A percentile compares a stretch with the other conserved stretches of the same genome.
Conservation (phyloP, 1,140 invertebrate genomes). For the Eueides isabella region DNA sequence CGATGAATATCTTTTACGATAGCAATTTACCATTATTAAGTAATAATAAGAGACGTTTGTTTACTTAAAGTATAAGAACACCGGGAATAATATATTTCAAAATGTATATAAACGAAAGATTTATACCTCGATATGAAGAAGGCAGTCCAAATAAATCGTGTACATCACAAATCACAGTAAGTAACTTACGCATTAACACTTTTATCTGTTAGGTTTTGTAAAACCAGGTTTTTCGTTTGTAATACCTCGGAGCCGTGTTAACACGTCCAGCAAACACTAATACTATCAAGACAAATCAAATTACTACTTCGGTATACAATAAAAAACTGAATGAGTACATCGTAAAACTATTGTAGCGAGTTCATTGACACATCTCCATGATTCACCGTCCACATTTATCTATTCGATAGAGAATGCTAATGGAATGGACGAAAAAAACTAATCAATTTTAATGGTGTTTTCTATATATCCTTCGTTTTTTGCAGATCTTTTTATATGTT, state of each 20-base stretch:
- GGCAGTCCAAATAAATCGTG: neutral
- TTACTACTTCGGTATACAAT: constrained; percentile 31
- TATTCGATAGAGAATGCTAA: constrained; percentile 45
- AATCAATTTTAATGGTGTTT: constrained; percentile 36
- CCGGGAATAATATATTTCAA: neutral
- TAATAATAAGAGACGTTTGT: neutral
- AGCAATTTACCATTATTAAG: constrained; percentile 2
- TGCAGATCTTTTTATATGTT: constrained; percentile 15
- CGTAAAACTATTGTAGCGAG: constrained; percentile 56
- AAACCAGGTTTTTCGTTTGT: neutral
- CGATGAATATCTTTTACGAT: constrained; percentile 12
- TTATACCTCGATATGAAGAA: neutral
- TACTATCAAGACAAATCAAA: constrained; percentile 32
- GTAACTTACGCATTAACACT: constrained; percentile 5
- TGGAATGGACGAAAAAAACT: constrained; percentile 43
- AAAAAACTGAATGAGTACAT: constrained; percentile 48
- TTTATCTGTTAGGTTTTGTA: neutral
- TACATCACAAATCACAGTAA: neutral
- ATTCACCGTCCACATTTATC: constrained; percentile 59
- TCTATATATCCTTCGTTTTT: constrained; percentile 19
- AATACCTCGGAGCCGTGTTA: constrained; percentile 7
- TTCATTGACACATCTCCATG: constrained; percentile 53
- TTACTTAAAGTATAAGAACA: neutral
- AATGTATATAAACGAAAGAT: neutral
- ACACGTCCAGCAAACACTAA: constrained; percentile 14